Evolutionary conservation across 2,888 invertebrate species (phyloP), one percentile per base, ranked within the genome.

Genomic region (Cephus rjabovi): DNA sequence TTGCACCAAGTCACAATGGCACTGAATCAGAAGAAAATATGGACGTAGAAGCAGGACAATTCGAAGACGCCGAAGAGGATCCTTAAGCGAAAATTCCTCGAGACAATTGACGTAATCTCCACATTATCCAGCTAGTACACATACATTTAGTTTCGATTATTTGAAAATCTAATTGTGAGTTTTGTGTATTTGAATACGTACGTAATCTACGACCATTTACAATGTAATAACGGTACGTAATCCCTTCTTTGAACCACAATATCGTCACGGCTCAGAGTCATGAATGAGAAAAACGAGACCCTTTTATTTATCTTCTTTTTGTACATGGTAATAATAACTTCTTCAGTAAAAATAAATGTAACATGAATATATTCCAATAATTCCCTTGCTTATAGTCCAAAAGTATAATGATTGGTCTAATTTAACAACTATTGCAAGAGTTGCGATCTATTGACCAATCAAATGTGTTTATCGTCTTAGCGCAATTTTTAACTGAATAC

Each of bases 21-120:
- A 85, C 90, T 69, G 90, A 90, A 84, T 87, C 89, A 33, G 92
- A 92, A 40, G 93, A 93, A 84, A 91, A 89, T 79, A 92, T 92
- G 90, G 93, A 93, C 77, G 84, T 92, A 73, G 92, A 92, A 81
- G 92, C 92, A 73, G 93, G 93, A 76, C 93, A 94, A 83, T 94
- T 94, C 86, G 94, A 94, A 90, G 94, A 94, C 88, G 94, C 94
- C 40, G 94, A 94, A 86, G 93, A 92, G 89, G 90, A 90, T 86
- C 90, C 89, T 78, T 91, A 90, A 89, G 86, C 69, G n/a, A 74
- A 75, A 71, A 69, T 69, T 31, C 31, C 11, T 12, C 12, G 37
- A 76, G 40, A 34, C 37, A 34, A 69, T 71, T 37, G 34, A 37
- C 70, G 6, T 75, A 77, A 77, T 79, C 80, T 77, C 79, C 76